phyloP scores from a whole-genome alignment of 2,888 invertebrate species.

The Pachydiplax longipennis region DNA sequence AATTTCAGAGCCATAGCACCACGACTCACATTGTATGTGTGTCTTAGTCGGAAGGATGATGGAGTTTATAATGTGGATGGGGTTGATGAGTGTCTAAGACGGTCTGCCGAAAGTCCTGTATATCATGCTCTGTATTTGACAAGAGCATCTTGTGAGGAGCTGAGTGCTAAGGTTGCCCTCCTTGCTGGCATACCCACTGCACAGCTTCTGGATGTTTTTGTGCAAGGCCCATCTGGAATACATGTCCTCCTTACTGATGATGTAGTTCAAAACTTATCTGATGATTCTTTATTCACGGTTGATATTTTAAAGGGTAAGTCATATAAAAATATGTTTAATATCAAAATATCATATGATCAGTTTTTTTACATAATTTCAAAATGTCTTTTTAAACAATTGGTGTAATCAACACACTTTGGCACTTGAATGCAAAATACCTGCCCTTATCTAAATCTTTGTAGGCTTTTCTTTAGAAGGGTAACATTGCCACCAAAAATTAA shows the following conservation, averaged over 20 bases:
- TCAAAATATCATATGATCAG: background rate
- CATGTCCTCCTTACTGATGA: conserved; percentile 86
- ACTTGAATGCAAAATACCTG: too few relatives aligned
- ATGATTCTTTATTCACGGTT: conserved; percentile 75
- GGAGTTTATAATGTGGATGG: conserved; percentile 59
- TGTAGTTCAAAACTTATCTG: conserved; percentile 81
- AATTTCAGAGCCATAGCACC: conserved; percentile 71
- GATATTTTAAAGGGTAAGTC: conserved; percentile 64
- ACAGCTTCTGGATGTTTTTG: conserved; percentile 68
- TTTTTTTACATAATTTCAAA: background rate
- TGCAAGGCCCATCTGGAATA: conserved; percentile 85
- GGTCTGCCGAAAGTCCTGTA: conserved; percentile 58
- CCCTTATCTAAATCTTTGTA: too few relatives aligned
- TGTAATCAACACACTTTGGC: background rate
- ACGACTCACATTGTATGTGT: conserved; percentile 83
- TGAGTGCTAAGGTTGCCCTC: conserved; percentile 70
- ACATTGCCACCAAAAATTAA: too few relatives aligned
- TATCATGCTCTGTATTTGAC: conserved; percentile 86
- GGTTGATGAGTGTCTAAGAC: conserved; percentile 50
- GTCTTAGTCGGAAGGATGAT: conserved; percentile 58
- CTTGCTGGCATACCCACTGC: conserved; percentile 63
- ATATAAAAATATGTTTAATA: background rate
- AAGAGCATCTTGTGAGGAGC: conserved; percentile 70
- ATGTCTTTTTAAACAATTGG: background rate
- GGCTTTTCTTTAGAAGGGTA: too few relatives aligned